phyloP scores from a whole-genome alignment of 1,140 invertebrate genomes.

The Calliphora vicina region DNA sequence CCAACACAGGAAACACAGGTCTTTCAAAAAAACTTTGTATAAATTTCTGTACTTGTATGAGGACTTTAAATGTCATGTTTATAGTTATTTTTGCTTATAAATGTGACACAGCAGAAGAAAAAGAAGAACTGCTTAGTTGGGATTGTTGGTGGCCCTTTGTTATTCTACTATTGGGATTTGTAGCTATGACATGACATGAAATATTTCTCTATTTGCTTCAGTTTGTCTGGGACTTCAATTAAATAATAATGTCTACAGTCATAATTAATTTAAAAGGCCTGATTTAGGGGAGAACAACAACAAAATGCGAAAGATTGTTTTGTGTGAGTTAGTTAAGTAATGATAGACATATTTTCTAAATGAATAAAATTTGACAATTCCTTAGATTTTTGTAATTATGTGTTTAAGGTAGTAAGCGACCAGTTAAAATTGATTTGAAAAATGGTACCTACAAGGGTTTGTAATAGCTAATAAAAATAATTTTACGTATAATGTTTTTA shows the following conservation, averaged over 20 bases:
- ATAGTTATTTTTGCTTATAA: background rate
- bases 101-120: background rate
- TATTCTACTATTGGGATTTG: slow-evolving; percentile 17
- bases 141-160: background rate
- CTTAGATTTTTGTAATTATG: too few relatives aligned
- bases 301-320: background rate
- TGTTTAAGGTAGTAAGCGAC: too few relatives aligned
- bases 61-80: slow-evolving; percentile 2
- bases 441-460: too few relatives aligned
- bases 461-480: too few relatives aligned
- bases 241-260: slow-evolving; percentile 29
- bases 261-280: slow-evolving; percentile 27
- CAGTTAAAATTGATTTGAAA: too few relatives aligned
- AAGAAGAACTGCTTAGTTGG: background rate
- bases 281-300: background rate
- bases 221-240: slow-evolving; percentile 30
- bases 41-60: background rate
- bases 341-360: too few relatives aligned
- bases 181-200: slow-evolving; percentile 5
- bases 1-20: slow-evolving; percentile 30
- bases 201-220: slow-evolving; percentile 19
- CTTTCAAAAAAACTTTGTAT: background rate
- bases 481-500: too few relatives aligned
- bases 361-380: too few relatives aligned
- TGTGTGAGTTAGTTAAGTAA: too few relatives aligned